Percentiles rank a stretch among this genome's conserved stretches.
phyloP scores from a whole-genome alignment of 2,797 vertebrate species.

The Oreonectes daqikongensis region DNA sequence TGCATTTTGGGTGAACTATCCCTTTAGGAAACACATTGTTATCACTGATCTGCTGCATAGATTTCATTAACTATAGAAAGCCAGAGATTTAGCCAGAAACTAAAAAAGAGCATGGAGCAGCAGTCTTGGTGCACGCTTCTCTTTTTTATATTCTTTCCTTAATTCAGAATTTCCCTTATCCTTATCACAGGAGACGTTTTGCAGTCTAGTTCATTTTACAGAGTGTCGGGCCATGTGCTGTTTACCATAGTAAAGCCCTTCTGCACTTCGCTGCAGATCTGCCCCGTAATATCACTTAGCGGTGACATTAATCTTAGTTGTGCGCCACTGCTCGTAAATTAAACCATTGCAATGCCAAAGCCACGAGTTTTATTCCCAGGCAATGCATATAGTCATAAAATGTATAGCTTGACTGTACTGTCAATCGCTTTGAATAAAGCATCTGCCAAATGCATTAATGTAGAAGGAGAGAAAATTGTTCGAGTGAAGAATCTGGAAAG shows the following conservation, averaged over 20 bases:
- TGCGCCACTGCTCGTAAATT: slow-evolving; percentile 10
- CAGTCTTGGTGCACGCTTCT: not conserved
- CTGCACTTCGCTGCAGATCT: slow-evolving; percentile 22
- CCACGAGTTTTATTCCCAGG: not conserved
- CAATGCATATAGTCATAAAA: not conserved
- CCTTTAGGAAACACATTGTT: not conserved
- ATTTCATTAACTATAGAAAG: not conserved
- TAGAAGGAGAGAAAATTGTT: not conserved
- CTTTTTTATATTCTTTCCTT: not conserved
- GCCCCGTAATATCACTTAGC: slow-evolving; percentile 45
- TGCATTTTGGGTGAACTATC: not conserved
- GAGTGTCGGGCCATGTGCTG: not conserved
- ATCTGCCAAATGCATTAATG: not conserved
- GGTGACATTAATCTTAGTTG: slow-evolving; percentile 52
- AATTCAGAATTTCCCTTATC: not conserved
- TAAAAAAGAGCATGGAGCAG: not conserved
- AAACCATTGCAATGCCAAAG: not conserved
- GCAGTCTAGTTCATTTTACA: not conserved
- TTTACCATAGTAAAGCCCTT: slow-evolving; percentile 28
- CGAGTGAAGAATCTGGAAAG: slow-evolving; percentile 5
- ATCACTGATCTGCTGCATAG: not conserved
- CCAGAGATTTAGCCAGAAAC: not conserved
- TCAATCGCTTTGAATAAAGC: not conserved
- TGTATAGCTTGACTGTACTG: not conserved
- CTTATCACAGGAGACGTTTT: not conserved